Conservation (phyloP, 2,888 invertebrate species). For the Phortica okadai region DNA sequence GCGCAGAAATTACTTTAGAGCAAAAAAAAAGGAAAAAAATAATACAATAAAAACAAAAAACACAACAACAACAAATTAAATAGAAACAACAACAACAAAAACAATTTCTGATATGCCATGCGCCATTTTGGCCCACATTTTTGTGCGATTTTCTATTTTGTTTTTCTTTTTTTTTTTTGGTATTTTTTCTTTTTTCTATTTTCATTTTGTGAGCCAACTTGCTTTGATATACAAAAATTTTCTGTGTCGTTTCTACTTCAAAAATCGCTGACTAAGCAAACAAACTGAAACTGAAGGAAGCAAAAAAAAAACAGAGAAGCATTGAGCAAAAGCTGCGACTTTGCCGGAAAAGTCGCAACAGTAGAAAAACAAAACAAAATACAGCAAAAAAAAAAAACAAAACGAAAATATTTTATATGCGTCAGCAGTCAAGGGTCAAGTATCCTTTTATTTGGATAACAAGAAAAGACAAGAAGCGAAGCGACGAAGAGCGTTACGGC, state of each 20-base stretch:
- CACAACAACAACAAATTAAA: not conserved
- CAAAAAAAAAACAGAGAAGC: not conserved
- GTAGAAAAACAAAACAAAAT: constrained; percentile 10
- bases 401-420: constrained; percentile 28
- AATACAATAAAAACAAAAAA: not conserved
- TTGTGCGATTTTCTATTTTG: not conserved
- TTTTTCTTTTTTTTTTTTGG: constrained; percentile 5
- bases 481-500: constrained; percentile 38
- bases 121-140: not conserved
- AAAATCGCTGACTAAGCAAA: constrained; percentile 27
- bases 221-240: constrained; percentile 22
- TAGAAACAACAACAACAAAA: not conserved
- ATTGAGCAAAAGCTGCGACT: not conserved
- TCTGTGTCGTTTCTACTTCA: not conserved
- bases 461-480: constrained; percentile 10
- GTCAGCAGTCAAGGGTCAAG: constrained; percentile 28
- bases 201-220: not conserved
- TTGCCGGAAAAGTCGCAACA: not conserved
- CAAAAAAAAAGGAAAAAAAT: not conserved
- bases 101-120: not conserved
- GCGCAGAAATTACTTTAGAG: not conserved
- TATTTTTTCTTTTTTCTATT: not conserved
- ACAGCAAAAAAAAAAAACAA: constrained; percentile 14
- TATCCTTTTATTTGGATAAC: constrained; percentile 17
- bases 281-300: not conserved